A percentile compares a stretch with the other conserved stretches of the same genome.
Conservation (phyloP, 2,113 vertebrate genomes). For the Burhinus oedicnemus region DNA sequence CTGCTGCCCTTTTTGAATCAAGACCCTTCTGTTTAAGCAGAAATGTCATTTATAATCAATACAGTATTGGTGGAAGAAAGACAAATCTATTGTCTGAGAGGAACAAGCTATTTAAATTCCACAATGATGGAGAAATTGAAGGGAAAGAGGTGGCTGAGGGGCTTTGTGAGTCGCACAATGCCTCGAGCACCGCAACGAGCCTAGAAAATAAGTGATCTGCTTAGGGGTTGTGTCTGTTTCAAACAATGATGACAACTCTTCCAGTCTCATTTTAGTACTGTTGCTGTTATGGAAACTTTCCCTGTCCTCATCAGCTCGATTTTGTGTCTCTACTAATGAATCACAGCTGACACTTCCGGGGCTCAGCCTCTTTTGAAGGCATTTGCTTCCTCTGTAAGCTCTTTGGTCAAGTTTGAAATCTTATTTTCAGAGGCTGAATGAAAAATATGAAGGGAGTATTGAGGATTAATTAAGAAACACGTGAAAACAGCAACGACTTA, state of each 20-base stretch:
- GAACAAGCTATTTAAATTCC: slow-evolving; percentile 43
- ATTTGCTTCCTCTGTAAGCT: background rate
- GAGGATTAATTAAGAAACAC: background rate
- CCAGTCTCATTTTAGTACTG: slow-evolving; percentile 14
- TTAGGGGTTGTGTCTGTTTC: slow-evolving; percentile 2
- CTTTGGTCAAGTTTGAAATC: background rate
- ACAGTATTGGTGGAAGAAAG: slow-evolving; percentile 28
- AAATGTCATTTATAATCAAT: slow-evolving; percentile 26
- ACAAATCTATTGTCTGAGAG: slow-evolving; percentile 44
- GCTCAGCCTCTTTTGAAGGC: background rate
- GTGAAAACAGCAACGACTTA: background rate
- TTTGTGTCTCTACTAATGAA: background rate
- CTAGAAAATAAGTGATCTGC: slow-evolving; percentile 39
- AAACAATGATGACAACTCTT: slow-evolving; percentile 41
- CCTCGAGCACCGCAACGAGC: background rate
- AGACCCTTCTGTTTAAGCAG: slow-evolving; percentile 17
- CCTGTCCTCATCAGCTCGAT: slow-evolving; percentile 2
- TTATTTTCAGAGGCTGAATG: background rate
- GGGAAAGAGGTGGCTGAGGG: slow-evolving; percentile 30
- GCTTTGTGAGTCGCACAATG: slow-evolving; percentile 12
- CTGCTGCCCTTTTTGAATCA: background rate
- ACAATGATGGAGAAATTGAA: slow-evolving; percentile 38
- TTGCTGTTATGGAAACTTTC: slow-evolving; percentile 45
- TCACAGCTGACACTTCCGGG: slow-evolving; percentile 19
- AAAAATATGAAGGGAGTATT: background rate